Evolutionary conservation across 1,140 invertebrate genomes (phyloP).

Genomic region (Aphidius ervi): DNA sequence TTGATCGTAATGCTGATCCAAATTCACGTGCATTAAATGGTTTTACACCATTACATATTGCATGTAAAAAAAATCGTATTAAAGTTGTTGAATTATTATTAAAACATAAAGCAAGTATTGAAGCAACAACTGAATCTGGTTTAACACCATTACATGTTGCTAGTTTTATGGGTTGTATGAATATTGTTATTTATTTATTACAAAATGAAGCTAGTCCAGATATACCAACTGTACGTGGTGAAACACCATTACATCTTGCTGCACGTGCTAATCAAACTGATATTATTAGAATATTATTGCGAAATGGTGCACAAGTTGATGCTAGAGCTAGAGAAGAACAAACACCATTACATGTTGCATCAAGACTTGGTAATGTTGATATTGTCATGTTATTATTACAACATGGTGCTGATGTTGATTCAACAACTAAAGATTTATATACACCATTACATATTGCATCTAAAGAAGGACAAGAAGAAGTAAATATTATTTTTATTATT

Average conservation of each 20-base stretch:
- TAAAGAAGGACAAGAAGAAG: constrained; percentile 92
- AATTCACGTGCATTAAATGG: constrained; percentile 96
- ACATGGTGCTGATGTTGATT: constrained; percentile 83
- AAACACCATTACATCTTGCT: constrained; percentile 95
- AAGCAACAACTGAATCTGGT: constrained; percentile 87
- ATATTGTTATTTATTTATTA: constrained; percentile 94
- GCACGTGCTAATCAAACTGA: constrained; percentile 95
- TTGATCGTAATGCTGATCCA: constrained; percentile 93
- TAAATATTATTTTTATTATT: constrained; percentile 29
- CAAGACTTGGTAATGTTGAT: constrained; percentile 86
- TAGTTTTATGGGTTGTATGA: constrained; percentile 99
- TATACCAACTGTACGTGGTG: constrained; percentile 90
- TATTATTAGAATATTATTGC: constrained; percentile 90
- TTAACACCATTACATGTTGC: constrained; percentile 96
- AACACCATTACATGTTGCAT: constrained; percentile 90
- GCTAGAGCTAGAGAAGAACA: constrained; percentile 89
- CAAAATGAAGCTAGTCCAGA: constrained; percentile 93
- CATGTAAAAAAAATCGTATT: constrained; percentile 98
- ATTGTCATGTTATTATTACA: constrained; percentile 88
- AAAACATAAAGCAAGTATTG: constrained; percentile 90
- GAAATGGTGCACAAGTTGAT: constrained; percentile 95
- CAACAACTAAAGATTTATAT: constrained; percentile 89
- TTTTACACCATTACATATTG: constrained; percentile 97
- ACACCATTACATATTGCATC: constrained; percentile 96
- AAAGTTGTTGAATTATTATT: constrained; percentile 94